phyloP scores from a whole-genome alignment of 2,113 vertebrate genomes.

The Chlamydotis undulata region DNA sequence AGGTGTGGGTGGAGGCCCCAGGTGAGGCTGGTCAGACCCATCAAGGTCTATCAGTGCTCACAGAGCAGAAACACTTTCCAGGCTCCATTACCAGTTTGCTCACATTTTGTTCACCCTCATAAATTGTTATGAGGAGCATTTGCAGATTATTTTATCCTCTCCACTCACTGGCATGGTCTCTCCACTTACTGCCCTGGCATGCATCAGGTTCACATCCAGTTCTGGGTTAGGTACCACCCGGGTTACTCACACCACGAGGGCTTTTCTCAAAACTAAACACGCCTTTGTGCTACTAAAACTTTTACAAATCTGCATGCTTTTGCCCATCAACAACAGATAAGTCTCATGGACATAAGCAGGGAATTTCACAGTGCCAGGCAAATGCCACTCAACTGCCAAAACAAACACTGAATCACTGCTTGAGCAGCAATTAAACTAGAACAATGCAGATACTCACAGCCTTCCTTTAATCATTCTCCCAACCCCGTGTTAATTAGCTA shows the following conservation, averaged over 20 bases:
- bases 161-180: too few species aligned
- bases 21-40: not conserved
- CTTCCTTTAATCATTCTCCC: slow-evolving; percentile 11
- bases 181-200: not conserved
- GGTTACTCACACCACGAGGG: not conserved
- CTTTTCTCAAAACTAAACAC: not conserved
- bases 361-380: slow-evolving; percentile 5
- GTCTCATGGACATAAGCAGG: not conserved
- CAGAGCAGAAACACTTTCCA: not conserved
- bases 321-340: not conserved
- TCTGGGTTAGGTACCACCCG: not conserved
- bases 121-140: not conserved
- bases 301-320: not conserved
- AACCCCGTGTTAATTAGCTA: slow-evolving; percentile 18
- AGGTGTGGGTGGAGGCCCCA: not conserved
- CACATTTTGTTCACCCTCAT: not conserved
- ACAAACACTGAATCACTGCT: not conserved
- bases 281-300: not conserved
- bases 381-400: slow-evolving; percentile 24
- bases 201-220: not conserved
- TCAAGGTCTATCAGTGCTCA: not conserved
- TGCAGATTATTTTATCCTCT: not conserved
- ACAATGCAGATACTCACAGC: not conserved
- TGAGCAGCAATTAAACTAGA: slow-evolving; percentile 33
- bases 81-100: not conserved